Evolutionary conservation across 1,140 invertebrate species (phyloP).

Genomic region (Caenorhabditis brenneri): DNA sequence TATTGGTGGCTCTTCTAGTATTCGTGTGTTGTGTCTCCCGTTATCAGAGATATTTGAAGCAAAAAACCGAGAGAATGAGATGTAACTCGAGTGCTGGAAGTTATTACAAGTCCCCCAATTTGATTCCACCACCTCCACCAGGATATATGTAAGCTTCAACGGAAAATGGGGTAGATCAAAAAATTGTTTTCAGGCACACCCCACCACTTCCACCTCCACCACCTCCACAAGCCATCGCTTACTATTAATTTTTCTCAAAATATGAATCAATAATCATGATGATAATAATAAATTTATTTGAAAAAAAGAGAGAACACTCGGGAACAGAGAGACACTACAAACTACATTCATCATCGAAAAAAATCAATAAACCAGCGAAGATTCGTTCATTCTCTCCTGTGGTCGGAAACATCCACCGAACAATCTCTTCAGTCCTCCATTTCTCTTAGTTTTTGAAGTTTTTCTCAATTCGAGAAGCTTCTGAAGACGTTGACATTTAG

Average conservation of each 20-base stretch:
- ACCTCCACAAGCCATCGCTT: background rate
- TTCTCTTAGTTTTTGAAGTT: conserved; percentile 35
- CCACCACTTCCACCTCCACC: background rate
- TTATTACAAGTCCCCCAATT: conserved; percentile 20
- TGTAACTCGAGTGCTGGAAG: conserved; percentile 8
- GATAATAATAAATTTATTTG: too few species aligned
- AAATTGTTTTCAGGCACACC: background rate
- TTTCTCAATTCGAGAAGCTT: conserved; percentile 11
- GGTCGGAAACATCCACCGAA: background rate
- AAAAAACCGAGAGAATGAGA: background rate
- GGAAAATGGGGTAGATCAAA: background rate
- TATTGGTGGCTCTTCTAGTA: background rate
- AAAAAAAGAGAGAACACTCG: too few species aligned
- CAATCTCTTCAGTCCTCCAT: background rate
- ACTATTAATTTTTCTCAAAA: background rate
- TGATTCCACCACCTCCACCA: conserved; percentile 1
- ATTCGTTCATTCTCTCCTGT: background rate
- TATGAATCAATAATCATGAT: too few species aligned
- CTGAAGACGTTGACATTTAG: conserved; percentile 45
- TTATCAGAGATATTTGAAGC: conserved; percentile 11
- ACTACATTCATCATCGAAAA: too few species aligned
- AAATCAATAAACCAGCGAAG: conserved; percentile 8
- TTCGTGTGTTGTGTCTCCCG: conserved; percentile 17
- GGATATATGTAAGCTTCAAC: background rate
- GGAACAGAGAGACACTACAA: background rate